A percentile compares a stretch with the other conserved stretches of the same genome.
phyloP scores from a whole-genome alignment of 1,140 invertebrate species.

The Hermetia illucens region DNA sequence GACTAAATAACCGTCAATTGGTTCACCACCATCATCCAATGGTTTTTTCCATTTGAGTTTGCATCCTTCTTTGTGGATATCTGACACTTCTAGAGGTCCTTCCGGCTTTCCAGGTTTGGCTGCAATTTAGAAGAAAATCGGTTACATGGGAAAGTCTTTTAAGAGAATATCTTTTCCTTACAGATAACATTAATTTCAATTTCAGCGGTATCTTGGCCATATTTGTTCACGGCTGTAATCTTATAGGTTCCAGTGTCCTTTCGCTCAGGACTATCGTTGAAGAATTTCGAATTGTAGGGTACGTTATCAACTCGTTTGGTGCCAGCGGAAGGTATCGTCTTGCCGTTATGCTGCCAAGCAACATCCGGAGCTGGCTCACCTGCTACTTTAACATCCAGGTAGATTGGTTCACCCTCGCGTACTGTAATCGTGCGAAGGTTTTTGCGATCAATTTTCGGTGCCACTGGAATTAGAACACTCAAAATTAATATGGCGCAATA shows the following conservation, averaged over 20 bases:
- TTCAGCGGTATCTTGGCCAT: constrained; percentile 78
- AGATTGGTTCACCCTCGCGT: constrained; percentile 83
- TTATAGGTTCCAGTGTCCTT: constrained; percentile 79
- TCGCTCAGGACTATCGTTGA: constrained; percentile 63
- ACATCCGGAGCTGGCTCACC: constrained; percentile 89
- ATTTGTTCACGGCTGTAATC: constrained; percentile 72
- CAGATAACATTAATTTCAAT: constrained; percentile 82
- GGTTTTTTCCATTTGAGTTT: constrained; percentile 96
- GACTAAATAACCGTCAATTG: constrained; percentile 85
- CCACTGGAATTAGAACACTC: constrained; percentile 44
- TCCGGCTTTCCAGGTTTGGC: constrained; percentile 85
- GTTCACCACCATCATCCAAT: constrained; percentile 94
- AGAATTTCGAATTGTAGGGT: constrained; percentile 76
- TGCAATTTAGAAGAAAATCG: constrained; percentile 27
- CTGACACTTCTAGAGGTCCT: constrained; percentile 89
- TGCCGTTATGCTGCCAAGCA: constrained; percentile 46
- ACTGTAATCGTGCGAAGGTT: constrained; percentile 72
- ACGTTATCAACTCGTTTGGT: constrained; percentile 60
- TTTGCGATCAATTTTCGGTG: constrained; percentile 83
- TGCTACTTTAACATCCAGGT: constrained; percentile 79
- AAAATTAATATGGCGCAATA: constrained; percentile 13
- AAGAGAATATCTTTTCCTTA: constrained; percentile 34
- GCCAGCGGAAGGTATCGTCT: constrained; percentile 38
- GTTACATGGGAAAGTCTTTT: constrained; percentile 4
- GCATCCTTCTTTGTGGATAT: constrained; percentile 88